A percentile compares a stretch with the other conserved stretches of the same genome.
phyloP scores from a whole-genome alignment of 1,140 invertebrate genomes.

The Procambarus clarkii region DNA sequence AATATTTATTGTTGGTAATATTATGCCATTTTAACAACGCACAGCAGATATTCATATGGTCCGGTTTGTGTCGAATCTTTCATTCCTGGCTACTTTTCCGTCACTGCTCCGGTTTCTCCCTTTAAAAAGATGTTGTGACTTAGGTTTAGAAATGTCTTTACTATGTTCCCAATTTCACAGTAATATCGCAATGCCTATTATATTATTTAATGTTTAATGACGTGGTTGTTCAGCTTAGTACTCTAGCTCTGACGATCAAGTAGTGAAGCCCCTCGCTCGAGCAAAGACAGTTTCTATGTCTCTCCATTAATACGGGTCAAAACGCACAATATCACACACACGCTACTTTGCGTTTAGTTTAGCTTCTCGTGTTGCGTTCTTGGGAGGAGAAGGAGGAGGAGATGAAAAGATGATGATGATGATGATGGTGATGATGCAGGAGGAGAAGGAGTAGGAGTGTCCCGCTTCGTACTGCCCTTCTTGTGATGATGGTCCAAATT shows the following conservation, averaged over 20 bases:
- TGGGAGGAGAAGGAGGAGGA: slow-evolving; percentile 62
- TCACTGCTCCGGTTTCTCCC: slow-evolving; percentile 53
- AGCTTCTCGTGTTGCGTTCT: slow-evolving; percentile 70
- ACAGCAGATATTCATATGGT: slow-evolving; percentile 66
- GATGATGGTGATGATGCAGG: slow-evolving; percentile 58
- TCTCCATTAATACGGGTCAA: slow-evolving; percentile 69
- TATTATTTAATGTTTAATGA: slow-evolving; percentile 70
- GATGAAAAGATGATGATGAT: slow-evolving; percentile 54
- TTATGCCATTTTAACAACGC: slow-evolving; percentile 68
- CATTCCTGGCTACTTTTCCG: slow-evolving; percentile 57
- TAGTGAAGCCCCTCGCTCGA: slow-evolving; percentile 59
- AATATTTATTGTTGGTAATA: slow-evolving; percentile 69
- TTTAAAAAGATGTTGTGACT: slow-evolving; percentile 67
- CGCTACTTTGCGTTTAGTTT: slow-evolving; percentile 69
- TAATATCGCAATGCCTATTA: slow-evolving; percentile 68
- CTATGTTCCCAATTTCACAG: slow-evolving; percentile 67
- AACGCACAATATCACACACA: slow-evolving; percentile 69
- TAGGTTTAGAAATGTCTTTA: slow-evolving; percentile 70
- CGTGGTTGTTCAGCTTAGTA: slow-evolving; percentile 68
- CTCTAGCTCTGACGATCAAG: slow-evolving; percentile 64
- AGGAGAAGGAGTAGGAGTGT: slow-evolving; percentile 12
- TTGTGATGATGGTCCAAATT: slow-evolving; percentile 26
- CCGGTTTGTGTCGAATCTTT: slow-evolving; percentile 63
- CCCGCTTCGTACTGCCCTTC: slow-evolving; percentile 32
- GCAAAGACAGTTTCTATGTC: slow-evolving; percentile 69